Base-by-base conservation (phyloP, 2,797 vertebrate species). In the Staurois parvus region DNA sequence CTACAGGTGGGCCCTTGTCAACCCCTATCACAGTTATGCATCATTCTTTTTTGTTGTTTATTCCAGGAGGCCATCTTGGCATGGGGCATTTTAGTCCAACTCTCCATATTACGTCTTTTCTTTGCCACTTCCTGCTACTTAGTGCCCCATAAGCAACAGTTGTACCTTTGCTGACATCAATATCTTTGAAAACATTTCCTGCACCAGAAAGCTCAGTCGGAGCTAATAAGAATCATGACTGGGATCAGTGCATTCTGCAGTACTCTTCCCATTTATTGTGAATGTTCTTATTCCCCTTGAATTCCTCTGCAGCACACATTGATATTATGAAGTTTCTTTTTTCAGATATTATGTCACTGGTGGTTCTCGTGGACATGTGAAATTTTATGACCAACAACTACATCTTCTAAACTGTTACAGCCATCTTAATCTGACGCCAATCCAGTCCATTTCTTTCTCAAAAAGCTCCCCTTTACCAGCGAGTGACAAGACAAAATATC, bases 391-490 rank as follows among this genome's bases (percentile, higher is more conserved):
- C 0, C 93, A 93, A 37, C 81, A 89, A 1, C 93, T 98, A 77
- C 89, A 59, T 79, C 73, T 96, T n/a, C 88, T 96, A 59, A 87
- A 81, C 85, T 93, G 89, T 91, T 97, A 93, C 88, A 93, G 81
- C 70, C 86, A 96, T 15, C 91, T 96, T 37, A 90, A 90, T 48
- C 89, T 95, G 91, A 95, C 95, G 2, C 73, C 94, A 67, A 94
- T 99, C 79, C 86, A 2, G 2, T 96, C 93, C 37, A 96, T 99
- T 89, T 98, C 97, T 40, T 97, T 98, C 87, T 95, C 95, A 26
- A 95, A 93, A 89, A 88, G 92, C 34, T 87, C 85, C 0, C 77
- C 88, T 0, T 17, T 68, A 1, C 77, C 88, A 3, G 76, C 83
- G 0, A 13, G 37, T 0, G 82, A 85, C 1, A 62, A 68, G 6